Conservation (phyloP, 2,888 invertebrate genomes). For the Sinelater perroti region DNA sequence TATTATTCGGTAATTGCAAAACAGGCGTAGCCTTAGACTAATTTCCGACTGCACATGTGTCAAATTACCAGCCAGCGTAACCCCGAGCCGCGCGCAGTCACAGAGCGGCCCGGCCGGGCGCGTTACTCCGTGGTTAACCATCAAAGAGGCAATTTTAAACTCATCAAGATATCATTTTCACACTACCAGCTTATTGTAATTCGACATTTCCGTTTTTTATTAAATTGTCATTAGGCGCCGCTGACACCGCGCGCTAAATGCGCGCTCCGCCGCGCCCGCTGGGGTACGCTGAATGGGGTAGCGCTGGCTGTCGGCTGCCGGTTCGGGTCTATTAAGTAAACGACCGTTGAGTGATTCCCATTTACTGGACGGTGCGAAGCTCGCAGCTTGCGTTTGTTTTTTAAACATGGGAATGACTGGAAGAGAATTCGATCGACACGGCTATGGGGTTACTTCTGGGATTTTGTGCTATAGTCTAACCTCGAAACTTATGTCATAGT, state of each 20-base stretch:
- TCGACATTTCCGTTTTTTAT: conserved; percentile 61
- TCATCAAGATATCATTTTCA: conserved; percentile 60
- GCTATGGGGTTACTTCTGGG: no score
- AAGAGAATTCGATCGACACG: no score
- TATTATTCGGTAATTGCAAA: conserved; percentile 47
- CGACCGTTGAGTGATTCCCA: no score
- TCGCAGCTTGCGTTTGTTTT: no score
- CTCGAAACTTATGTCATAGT: no score
- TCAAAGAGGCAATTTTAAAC: conserved; percentile 56
- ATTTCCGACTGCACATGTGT: conserved; percentile 38
- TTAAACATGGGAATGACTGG: no score
- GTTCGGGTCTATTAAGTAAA: no score
- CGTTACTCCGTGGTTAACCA: conserved; percentile 37
- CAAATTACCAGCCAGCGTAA: conserved; percentile 38
- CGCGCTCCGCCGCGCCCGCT: no score
- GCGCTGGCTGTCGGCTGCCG: no score
- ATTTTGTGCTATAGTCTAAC: no score
- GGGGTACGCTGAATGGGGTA: no score
- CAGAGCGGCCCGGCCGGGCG: conserved; percentile 36
- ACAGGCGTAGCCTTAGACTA: conserved; percentile 42
- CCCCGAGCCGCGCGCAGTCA: conserved; percentile 34
- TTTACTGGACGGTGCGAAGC: no score
- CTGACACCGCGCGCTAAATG: conserved; percentile 35
- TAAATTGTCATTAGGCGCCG: conserved; percentile 55
- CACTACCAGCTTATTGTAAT: conserved; percentile 59